Evolutionary conservation across 2,797 vertebrate species (phyloP), one percentile per base, ranked within the genome.

Genomic region (Sebastiscus tertius): DNA sequence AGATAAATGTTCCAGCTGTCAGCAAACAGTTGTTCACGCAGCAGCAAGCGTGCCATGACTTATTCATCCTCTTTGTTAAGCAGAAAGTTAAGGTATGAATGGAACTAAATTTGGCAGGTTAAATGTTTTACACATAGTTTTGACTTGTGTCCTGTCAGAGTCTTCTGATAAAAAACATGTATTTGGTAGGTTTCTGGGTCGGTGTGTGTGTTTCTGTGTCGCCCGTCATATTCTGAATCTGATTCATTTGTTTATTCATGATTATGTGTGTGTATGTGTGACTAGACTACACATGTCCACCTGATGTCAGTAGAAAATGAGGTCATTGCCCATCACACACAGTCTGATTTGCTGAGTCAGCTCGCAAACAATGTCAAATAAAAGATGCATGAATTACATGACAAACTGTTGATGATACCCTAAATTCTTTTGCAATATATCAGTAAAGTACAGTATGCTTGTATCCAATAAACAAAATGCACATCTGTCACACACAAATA

Each of bases 121-220:
- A 1, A 49, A 63, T 52, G 10, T 74, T 78, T 80, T 39, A 67
- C 11, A 34, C 4, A 0, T 2, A 55, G 26, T n/a, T 79, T 61
- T 52, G 5, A 9, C 24, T 82, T n/a, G 24, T 72, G 34, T 68
- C 74, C 26, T 10, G 14, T 6, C 13, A 29, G 70, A 59, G 29
- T 55, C 58, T 66, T 60, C 65, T 36, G n/a, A 61, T 72, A 18
- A 55, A 56, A 69, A 46, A 6, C 4, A 7, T 83, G 14, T 62
- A 49, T 52, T 77, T 79, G 52, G 29, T 82, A 58, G 64, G 80
- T 86, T 81, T 89, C 56, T 87, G 76, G 75, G 73, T 90, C 77
- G 62, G 18, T 78, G 64, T 80, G 56, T 74, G 12, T 68, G 3
- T 49, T 18, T 18, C 16, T 67, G 13, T 63, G 12, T 26, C 0